Evolutionary conservation across 2,888 invertebrate species (phyloP).

Genomic region (Drosophila imparisetae): DNA sequence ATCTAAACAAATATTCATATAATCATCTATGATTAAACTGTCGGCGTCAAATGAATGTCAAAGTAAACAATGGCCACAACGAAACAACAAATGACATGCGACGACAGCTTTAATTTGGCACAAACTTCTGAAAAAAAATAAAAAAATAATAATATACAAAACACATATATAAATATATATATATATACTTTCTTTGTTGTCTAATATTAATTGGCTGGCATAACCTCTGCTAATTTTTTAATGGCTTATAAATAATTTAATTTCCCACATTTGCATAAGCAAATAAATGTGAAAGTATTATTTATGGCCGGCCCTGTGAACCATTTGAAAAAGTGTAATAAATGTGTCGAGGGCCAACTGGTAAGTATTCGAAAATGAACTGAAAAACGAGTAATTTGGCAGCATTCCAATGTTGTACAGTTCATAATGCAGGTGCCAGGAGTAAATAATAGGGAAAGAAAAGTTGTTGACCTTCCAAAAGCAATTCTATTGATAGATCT

Average conservation of each 20-base stretch:
- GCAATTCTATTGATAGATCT: neutral
- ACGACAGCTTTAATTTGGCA: slow-evolving; percentile 63
- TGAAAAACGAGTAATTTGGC: neutral
- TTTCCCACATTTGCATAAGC: slow-evolving; percentile 49
- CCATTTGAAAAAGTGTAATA: slow-evolving; percentile 32
- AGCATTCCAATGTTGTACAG: neutral
- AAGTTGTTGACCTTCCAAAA: slow-evolving; percentile 8
- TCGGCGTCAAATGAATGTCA: slow-evolving; percentile 64
- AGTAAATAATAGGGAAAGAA: neutral
- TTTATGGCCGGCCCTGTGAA: slow-evolving; percentile 53
- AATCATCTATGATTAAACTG: slow-evolving; percentile 64
- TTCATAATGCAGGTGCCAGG: slow-evolving; percentile 1
- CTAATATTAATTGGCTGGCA: slow-evolving; percentile 46
- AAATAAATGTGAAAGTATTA: slow-evolving; percentile 53
- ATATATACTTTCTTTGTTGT: slow-evolving; percentile 11
- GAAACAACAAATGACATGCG: slow-evolving; percentile 53
- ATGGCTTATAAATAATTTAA: slow-evolving; percentile 67
- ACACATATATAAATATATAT: neutral
- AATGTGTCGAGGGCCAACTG: slow-evolving; percentile 25
- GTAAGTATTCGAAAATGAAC: neutral
- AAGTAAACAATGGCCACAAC: slow-evolving; percentile 64
- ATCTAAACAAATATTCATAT: slow-evolving; percentile 35
- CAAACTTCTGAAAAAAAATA: slow-evolving; percentile 20
- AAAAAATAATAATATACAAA: neutral
- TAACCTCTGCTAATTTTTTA: slow-evolving; percentile 73